Base-by-base conservation (phyloP, 2,797 vertebrate genomes). In the Melanotaenia nigrans region DNA sequence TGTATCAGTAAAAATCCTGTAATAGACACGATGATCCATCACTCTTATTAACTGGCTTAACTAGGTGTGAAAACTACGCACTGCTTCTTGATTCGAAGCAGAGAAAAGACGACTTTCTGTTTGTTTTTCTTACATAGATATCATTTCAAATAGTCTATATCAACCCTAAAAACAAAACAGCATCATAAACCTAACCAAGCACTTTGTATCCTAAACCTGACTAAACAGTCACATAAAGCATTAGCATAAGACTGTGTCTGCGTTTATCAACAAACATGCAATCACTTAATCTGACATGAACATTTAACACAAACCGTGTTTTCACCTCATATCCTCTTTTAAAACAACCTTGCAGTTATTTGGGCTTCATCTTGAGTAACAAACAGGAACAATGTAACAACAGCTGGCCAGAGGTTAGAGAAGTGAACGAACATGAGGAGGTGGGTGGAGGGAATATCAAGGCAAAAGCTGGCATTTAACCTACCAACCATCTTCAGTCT, bases 361-460 rank as follows among this genome's bases (percentile, higher is more conserved):
- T 68, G 69, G 69, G 82, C 69, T 1, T 33, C 20, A 22, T 28
- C 4, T 35, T 65, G 75, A 40, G 60, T 64, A 79, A 81, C 74
- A 81, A 85, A 71, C 73, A 64, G 73, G 73, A 76, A 71, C 35
- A 59, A 79, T 8, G 11, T 58, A 72, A 61, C 68, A 18, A 67
- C 79, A 81, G 81, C 71, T 75, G 83, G 68, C 75, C 79, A 42
- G 14, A 61, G 42, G 62, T 25, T 63, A 70, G 67, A 78, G 63
- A 77, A 77, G 73, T 81, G 65, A 83, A 85, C 77, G 78, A 76
- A 81, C 40, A 68, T 81, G 18, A 42, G 16, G 40, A 42, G 40
- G 40, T 16, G 36, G 12, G 36, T 3, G 18, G 78, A 77, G 69
- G 71, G 73, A 51, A 81, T 66, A 68, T 64, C 18, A 59, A 81